A percentile compares a stretch with the other conserved stretches of the same genome.
These are phyloP conservation scores for Drosophila dunni DNA, from an alignment of 1,140 invertebrate species.

Conservation along the genomic window DNA sequence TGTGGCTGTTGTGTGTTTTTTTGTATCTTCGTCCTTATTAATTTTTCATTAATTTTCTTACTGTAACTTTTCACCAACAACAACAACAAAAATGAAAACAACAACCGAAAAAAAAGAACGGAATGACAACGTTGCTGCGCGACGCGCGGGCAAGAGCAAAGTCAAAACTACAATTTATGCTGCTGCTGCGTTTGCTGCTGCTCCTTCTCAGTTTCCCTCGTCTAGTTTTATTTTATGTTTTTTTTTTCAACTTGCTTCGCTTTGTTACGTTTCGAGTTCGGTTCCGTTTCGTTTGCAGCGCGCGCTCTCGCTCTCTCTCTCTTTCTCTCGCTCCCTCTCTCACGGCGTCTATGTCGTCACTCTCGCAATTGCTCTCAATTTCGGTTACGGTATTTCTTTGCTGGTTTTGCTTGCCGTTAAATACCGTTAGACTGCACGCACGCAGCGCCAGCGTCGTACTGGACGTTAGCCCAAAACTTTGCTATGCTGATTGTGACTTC, in stretches of 20 bases:
- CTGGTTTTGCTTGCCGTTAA: slow-evolving; percentile 24
- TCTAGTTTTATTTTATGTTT: slow-evolving; percentile 18
- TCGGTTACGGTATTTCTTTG: slow-evolving; percentile 30
- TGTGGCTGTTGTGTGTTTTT: slow-evolving; percentile 14
- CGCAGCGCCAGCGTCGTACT: slow-evolving; percentile 82
- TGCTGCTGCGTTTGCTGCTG: slow-evolving; percentile 12
- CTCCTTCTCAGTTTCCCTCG: slow-evolving; percentile 21
- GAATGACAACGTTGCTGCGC: slow-evolving; percentile 29
- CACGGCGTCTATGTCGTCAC: slow-evolving; percentile 15
- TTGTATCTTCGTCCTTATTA: slow-evolving; percentile 43
- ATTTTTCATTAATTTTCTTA: slow-evolving; percentile 44
- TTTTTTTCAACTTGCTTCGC: slow-evolving; percentile 17
- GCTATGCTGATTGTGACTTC: slow-evolving; percentile 54
- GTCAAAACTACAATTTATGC: slow-evolving; percentile 48
- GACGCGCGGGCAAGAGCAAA: slow-evolving; percentile 28
- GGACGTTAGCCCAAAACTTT: slow-evolving; percentile 60
- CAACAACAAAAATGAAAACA: slow-evolving; percentile 50
- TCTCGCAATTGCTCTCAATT: slow-evolving; percentile 16
- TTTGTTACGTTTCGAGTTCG: slow-evolving; percentile 22
- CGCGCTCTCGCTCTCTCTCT: slow-evolving; percentile 17
- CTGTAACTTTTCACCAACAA: slow-evolving; percentile 49
- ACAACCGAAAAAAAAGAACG: slow-evolving; percentile 51
- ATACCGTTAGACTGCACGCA: slow-evolving; percentile 75
- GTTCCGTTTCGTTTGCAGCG: slow-evolving; percentile 28
- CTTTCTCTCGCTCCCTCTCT: slow-evolving; percentile 4